Percentiles rank a stretch among this genome's conserved stretches.
These are phyloP conservation scores for Bruchidius siliquastri DNA, from an alignment of 2,888 invertebrate genomes.

Conservation along the genomic window DNA sequence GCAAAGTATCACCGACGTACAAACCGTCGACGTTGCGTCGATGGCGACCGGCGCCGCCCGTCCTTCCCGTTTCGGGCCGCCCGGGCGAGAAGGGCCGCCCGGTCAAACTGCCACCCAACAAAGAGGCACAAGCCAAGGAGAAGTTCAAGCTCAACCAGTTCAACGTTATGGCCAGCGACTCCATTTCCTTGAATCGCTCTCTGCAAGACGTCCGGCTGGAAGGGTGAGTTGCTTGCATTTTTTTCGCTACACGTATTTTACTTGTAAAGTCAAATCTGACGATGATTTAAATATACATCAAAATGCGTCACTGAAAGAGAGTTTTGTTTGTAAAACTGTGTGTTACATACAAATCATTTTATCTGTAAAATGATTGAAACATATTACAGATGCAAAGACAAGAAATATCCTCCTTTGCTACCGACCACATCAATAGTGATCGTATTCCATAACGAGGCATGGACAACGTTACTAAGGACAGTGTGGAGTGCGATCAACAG, in stretches of 20 bases:
- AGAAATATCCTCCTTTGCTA: constrained; percentile 70
- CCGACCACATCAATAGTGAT: constrained; percentile 96
- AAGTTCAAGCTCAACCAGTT: constrained; percentile 98
- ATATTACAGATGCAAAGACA: constrained; percentile 74
- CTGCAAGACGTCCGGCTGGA: constrained; percentile 89
- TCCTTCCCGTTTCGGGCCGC: constrained; percentile 61
- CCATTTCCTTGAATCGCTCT: constrained; percentile 93
- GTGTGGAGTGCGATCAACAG: constrained; percentile 96
- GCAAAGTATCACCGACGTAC: constrained; percentile 33
- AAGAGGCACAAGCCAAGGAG: constrained; percentile 86
- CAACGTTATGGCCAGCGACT: constrained; percentile 95
- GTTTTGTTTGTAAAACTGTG: too few species aligned
- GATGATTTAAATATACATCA: too few species aligned
- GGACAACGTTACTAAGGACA: constrained; percentile 92
- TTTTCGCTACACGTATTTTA: neutral
- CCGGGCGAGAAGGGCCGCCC: constrained; percentile 92
- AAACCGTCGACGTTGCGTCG: constrained; percentile 53
- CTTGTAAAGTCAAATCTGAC: too few species aligned
- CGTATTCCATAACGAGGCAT: constrained; percentile 99
- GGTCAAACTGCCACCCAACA: constrained; percentile 83
- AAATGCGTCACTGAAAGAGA: too few species aligned
- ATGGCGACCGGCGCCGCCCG: constrained; percentile 71
- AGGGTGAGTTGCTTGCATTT: constrained; percentile 63
- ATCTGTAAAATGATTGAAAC: too few species aligned
- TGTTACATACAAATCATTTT: too few species aligned